Base-by-base conservation (phyloP, 2,797 vertebrate genomes). In the Clamator glandarius region DNA sequence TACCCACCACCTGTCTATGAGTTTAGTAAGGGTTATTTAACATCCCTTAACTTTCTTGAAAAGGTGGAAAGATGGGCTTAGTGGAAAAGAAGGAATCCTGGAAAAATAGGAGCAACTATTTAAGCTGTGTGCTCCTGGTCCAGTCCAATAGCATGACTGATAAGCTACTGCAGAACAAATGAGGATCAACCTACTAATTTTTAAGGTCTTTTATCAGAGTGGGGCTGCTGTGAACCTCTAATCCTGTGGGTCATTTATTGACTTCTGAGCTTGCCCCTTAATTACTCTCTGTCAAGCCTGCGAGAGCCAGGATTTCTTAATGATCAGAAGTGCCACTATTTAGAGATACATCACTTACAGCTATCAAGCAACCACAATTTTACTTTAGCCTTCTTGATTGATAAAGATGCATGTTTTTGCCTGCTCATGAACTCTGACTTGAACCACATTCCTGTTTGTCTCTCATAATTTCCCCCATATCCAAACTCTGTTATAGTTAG, bases 201-300 rank as follows among this genome's bases (percentile, higher is more conserved):
- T 33, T 9, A 17, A 25, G n/a, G 57, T 26, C 19, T 64, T 48
- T 87, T 89, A n/a, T 55, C 78, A 73, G 51, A 83, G 19, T 39
- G 46, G 66, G 70, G 42, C 82, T 84, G 33, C 57, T 69, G 51
- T 39, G 42, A 74, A 61, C 46, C n/a, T 64, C 28, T 69, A 87
- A 87, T 93, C 46, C 79, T 5, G 0, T 8, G 66, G 70, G 83
- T 48, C 36, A 44, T 90, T 77, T 87, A 92, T 81, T 87, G 89
- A 95, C 75, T 78, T 25, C 64, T 69, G 46, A 70, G 52, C 42
- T 81, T 84, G 70, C 81, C 42, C 58, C 23, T 69, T 84, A 84
- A 93, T 87, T 93, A 36, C 83, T 90, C 58, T 52, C 89, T 84
- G 83, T 64, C 86, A 66, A 36, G 69, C 64, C 29, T 63, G 64